These are phyloP conservation scores for Champsocephalus gunnari DNA, from an alignment of 2,797 vertebrate genomes.

Conservation along the genomic window DNA sequence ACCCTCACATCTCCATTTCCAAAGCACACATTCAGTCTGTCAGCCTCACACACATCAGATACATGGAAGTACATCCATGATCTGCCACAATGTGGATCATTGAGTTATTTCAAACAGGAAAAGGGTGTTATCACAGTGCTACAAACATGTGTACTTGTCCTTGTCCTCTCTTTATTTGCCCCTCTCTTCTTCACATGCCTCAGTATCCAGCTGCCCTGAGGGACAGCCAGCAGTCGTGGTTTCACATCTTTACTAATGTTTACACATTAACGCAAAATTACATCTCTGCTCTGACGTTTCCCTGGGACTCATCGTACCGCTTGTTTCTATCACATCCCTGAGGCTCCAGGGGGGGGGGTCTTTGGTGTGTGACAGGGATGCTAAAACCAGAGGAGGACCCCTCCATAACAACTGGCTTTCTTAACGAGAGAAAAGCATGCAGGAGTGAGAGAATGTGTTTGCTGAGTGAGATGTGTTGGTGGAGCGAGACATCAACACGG, in stretches of 20 bases:
- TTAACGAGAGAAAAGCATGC: slow-evolving; percentile 28
- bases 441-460: slow-evolving; percentile 19
- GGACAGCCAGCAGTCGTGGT: slow-evolving; percentile 16
- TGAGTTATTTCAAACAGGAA: background rate
- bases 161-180: slow-evolving; percentile 4
- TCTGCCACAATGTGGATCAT: background rate
- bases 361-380: slow-evolving; percentile 13
- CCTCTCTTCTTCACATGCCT: slow-evolving; percentile 7
- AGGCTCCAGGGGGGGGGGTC: slow-evolving; percentile 2
- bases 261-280: slow-evolving; percentile 24
- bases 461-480: slow-evolving; percentile 4
- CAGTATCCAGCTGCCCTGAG: background rate
- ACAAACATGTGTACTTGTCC: background rate
- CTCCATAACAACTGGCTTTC: slow-evolving; percentile 35
- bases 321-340: slow-evolving; percentile 30
- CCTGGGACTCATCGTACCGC: slow-evolving; percentile 34
- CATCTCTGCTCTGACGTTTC: slow-evolving; percentile 9
- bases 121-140: background rate
- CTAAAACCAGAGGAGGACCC: slow-evolving; percentile 31
- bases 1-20: background rate
- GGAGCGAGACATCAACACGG: background rate
- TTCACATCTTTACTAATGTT: slow-evolving; percentile 13
- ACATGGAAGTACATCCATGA: background rate
- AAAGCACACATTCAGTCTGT: background rate
- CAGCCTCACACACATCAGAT: background rate